Evolutionary conservation across 2,888 invertebrate species (phyloP).

Genomic region (Scaeva pyrastri): DNA sequence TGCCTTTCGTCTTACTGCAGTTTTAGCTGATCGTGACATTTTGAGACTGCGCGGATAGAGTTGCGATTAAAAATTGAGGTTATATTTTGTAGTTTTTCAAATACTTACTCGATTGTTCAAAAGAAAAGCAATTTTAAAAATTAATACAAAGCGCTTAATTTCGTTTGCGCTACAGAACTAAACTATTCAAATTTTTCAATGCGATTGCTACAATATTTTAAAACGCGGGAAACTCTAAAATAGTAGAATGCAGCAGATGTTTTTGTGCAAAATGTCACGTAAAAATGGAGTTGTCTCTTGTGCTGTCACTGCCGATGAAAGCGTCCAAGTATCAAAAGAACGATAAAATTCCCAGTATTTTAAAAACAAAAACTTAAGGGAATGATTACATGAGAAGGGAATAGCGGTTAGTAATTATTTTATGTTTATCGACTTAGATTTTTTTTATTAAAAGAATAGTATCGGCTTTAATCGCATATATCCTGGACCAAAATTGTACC

Average conservation of each 20-base stretch:
- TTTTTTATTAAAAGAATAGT: too few relatives aligned
- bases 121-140: slow-evolving; percentile 7
- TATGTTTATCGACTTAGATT: too few relatives aligned
- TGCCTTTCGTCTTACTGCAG: slow-evolving; percentile 54
- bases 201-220: slow-evolving; percentile 5
- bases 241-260: slow-evolving; percentile 54
- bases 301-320: slow-evolving; percentile 11
- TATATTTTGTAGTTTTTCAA: slow-evolving; percentile 14
- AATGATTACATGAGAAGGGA: neutral
- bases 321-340: neutral
- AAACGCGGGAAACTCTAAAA: slow-evolving; percentile 64
- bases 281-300: neutral
- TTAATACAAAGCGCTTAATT: neutral
- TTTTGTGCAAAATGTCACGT: slow-evolving; percentile 54
- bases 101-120: slow-evolving; percentile 49
- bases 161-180: neutral
- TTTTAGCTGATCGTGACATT: slow-evolving; percentile 62
- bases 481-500: too few relatives aligned
- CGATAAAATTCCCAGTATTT: slow-evolving; percentile 54
- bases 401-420: too few relatives aligned
- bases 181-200: neutral
- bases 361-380: neutral
- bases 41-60: slow-evolving; percentile 51
- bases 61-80: slow-evolving; percentile 43
- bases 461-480: too few relatives aligned